phyloP scores from a whole-genome alignment of 2,888 invertebrate species.

The Leucozona laternaria region DNA sequence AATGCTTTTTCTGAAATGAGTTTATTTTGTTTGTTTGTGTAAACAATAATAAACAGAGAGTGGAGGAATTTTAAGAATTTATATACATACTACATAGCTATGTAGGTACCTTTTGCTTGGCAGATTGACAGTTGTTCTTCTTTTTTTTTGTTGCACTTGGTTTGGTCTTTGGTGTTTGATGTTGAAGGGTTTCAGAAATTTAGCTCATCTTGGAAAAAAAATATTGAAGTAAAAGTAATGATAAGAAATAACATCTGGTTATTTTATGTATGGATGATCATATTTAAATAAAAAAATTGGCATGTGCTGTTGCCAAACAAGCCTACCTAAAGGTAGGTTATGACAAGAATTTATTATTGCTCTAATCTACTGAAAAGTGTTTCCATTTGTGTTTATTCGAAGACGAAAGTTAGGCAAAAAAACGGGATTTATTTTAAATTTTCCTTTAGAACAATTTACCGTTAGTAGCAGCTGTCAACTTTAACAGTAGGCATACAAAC shows the following conservation, averaged over 20 bases:
- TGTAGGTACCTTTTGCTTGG: no score
- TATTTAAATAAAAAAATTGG: background rate
- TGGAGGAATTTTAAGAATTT: conserved; percentile 51
- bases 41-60: conserved; percentile 66
- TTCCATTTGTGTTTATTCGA: background rate
- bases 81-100: no score
- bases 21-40: conserved; percentile 21
- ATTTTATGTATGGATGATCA: background rate
- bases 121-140: background rate
- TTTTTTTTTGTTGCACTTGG: background rate
- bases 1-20: background rate
- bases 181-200: background rate
- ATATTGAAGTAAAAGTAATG: background rate
- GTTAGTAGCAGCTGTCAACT: background rate
- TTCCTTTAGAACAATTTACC: background rate
- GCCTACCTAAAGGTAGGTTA: background rate
- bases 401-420: background rate
- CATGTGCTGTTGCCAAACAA: conserved; percentile 29
- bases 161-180: background rate
- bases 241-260: conserved; percentile 6
- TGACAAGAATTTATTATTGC: background rate
- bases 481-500: background rate
- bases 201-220: background rate
- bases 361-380: background rate
- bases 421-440: no score